These are phyloP conservation scores for Leucoraja ocellata DNA, from an alignment of 2,797 vertebrate genomes.

Conservation along the genomic window DNA sequence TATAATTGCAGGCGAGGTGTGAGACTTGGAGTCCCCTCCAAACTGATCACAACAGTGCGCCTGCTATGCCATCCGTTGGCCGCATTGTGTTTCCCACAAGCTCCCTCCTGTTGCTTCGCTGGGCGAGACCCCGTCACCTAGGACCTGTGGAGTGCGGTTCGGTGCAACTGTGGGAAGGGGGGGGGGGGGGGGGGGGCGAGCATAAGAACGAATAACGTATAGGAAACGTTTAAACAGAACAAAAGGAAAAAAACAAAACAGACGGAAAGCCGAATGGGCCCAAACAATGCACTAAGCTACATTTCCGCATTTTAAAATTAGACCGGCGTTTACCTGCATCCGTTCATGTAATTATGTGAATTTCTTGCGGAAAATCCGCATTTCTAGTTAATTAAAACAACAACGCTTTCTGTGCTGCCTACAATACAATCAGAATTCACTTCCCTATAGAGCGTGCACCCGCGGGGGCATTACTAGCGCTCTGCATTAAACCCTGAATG, in stretches of 20 bases:
- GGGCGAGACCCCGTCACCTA: too few species aligned
- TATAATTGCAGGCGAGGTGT: not conserved
- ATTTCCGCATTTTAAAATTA: conserved; percentile 26
- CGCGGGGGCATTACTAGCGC: conserved; percentile 43
- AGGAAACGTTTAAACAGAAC: not conserved
- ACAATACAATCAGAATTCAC: conserved; percentile 30
- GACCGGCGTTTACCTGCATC: conserved; percentile 18
- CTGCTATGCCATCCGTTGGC: not conserved
- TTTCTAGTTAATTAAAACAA: conserved; percentile 38
- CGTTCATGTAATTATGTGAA: conserved; percentile 31
- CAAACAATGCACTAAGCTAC: not conserved
- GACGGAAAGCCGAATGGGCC: not conserved
- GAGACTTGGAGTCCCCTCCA: not conserved
- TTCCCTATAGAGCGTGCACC: conserved; percentile 40
- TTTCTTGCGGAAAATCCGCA: conserved; percentile 46
- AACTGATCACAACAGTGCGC: too few species aligned
- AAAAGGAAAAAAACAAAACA: not conserved
- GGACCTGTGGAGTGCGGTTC: not conserved
- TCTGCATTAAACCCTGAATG: conserved; percentile 45
- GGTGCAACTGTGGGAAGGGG: not conserved
- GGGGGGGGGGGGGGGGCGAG: not conserved
- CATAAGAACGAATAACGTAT: not conserved
- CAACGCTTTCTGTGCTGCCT: conserved; percentile 2
- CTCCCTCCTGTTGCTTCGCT: not conserved
- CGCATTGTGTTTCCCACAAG: too few species aligned